phyloP scores from a whole-genome alignment of 2,888 invertebrate genomes.

The Napeogenes sylphis region DNA sequence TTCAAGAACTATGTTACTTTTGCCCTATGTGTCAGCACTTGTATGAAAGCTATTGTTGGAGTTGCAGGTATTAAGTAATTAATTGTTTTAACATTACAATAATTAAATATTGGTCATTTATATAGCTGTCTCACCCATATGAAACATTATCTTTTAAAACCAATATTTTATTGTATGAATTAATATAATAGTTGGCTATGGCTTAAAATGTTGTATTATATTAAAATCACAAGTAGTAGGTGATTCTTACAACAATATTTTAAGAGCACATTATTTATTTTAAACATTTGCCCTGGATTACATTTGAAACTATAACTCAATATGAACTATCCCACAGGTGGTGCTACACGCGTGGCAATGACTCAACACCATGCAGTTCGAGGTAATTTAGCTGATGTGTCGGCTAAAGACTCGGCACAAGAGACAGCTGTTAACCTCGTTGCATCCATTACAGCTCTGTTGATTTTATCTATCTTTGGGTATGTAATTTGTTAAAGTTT shows the following conservation, averaged over 20 bases:
- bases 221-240: no score
- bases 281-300: no score
- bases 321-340: constrained; percentile 71
- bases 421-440: constrained; percentile 96
- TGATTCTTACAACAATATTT: no score
- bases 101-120: background rate
- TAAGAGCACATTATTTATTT: no score
- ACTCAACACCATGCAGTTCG: constrained; percentile 95
- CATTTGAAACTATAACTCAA: no score
- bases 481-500: constrained; percentile 31
- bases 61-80: constrained; percentile 82
- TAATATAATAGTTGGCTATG: no score
- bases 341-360: constrained; percentile 93
- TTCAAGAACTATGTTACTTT: constrained; percentile 79
- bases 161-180: no score
- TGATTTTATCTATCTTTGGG: constrained; percentile 82
- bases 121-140: no score
- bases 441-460: constrained; percentile 87
- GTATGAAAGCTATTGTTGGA: constrained; percentile 91
- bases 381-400: constrained; percentile 94
- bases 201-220: no score
- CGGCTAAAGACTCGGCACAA: constrained; percentile 97
- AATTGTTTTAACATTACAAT: constrained; percentile 41
- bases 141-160: no score
- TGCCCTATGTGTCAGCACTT: constrained; percentile 84